Evolutionary conservation across 2,888 invertebrate species (phyloP), one percentile per base, ranked within the genome.

Genomic region (Fragum fragum): DNA sequence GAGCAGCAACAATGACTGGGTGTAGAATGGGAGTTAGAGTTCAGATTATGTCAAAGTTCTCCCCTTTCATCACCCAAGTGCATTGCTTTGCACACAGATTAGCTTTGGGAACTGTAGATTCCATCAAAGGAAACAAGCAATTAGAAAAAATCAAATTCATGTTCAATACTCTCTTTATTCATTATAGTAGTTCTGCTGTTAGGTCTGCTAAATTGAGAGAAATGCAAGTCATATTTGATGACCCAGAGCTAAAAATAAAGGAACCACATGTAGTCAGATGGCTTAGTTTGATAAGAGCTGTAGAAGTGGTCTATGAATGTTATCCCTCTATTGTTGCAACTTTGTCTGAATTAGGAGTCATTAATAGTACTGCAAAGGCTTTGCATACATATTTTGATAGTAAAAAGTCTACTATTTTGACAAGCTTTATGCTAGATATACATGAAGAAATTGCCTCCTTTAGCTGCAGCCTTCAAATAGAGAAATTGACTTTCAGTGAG

Each of bases 31-130:
- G n/a, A n/a, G n/a, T 36, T 6, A 9, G 32, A 9, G 32, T 36
- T 36, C 32, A 36, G 32, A 36, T 36, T 36, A 36, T 6, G 9
- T 36, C 32, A 36, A 36, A 36, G 9, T 36, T 6, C 3, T 36
- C 32, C 32, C 32, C 32, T 36, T 36, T 9, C 32, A 36, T 36
- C n/a, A n/a, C n/a, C n/a, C n/a, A n/a, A n/a, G n/a, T n/a, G n/a
- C n/a, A 74, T 28, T 74, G 74, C 23, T 14, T 74, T 18, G 74
- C 74, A 14, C 74, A 74, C 53, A 53, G 75, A 21, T 21, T 75
- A 21, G 75, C 75, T 21, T 55, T 75, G 14, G 75, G 52, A 32
- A 29, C 42, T 36, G 26, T 23, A 53, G 74, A 74, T 53, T 5
- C 55, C 18, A 16, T 75, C 2, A 75, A 68, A 23, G 68, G 36